Base-by-base conservation (phyloP, 2,113 vertebrate genomes). In the Coregonus clupeaformis region DNA sequence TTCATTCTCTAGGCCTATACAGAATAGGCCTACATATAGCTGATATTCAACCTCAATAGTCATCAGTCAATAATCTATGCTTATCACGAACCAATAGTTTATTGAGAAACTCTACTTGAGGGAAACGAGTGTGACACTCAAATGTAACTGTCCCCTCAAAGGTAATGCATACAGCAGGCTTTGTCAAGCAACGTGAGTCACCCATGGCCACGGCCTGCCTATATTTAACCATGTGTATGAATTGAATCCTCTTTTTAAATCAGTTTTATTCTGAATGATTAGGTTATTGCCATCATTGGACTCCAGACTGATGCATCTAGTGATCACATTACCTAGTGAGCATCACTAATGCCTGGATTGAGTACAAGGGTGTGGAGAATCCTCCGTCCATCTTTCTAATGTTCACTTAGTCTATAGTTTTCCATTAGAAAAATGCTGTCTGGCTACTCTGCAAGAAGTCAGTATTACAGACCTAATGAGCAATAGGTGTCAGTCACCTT, bases 131-230 rank as follows among this genome's bases (percentile, higher is more conserved):
- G 57, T 60, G 57, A 16, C 57, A 60, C n/a, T 55, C 52, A 55
- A 55, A 55, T 20, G 52, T 20, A 55, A 20, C 52, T 55, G 52
- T 55, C 18, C 49, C 18, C 3, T 14, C 5, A 20, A 55, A 55
- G 3, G 4, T 55, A 5, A 55, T 20, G 18, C 52, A 18, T 55
- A 14, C 18, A 55, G 52, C 52, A 55, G 52, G 52, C 52, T 18
- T 29, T 4, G 13, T 71, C 57, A 67, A 79, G 63, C 66, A 52
- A 69, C n/a, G 32, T 83, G 84, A 86, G 72, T 89, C 86, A 89
- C 82, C 77, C 78, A 73, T 81, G 77, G 71, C 63, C 69, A 80
- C 55, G 16, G 3, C 18, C 68, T 69, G 49, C 24, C 75, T 87
- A 82, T 83, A 88, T 86, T 86, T 87, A 85, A 80, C 72, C 22